A percentile compares a stretch with the other conserved stretches of the same genome.
Conservation (phyloP, 2,113 vertebrate species). For the Melanotaenia duboulayi region DNA sequence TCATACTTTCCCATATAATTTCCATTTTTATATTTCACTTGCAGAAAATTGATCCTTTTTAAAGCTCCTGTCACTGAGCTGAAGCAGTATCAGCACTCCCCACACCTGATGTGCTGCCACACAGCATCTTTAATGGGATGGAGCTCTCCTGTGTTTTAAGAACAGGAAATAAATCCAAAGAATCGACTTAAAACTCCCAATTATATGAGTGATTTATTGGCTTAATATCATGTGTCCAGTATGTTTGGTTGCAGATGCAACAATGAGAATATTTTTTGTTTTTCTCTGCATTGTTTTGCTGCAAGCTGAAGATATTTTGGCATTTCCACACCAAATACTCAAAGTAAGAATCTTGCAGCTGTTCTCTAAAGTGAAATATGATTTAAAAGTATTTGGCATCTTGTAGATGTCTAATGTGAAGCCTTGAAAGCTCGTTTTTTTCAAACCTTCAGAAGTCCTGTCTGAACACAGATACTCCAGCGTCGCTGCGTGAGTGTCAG, state of each 20-base stretch:
- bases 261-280: neutral
- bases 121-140: neutral
- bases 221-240: too few species aligned
- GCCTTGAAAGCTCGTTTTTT: neutral
- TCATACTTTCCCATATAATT: slow-evolving; percentile 8
- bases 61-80: neutral
- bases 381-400: neutral
- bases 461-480: neutral
- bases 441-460: neutral
- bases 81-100: neutral
- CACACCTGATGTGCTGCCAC: neutral
- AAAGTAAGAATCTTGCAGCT: neutral
- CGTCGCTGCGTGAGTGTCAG: slow-evolving; percentile 8
- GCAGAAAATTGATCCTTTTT: neutral
- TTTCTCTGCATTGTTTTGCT: neutral
- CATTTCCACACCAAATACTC: neutral
- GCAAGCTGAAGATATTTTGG: neutral
- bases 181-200: too few species aligned
- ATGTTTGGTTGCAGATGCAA: neutral
- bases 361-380: neutral
- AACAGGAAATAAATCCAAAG: neutral
- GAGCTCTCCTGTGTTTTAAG: neutral
- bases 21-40: neutral
- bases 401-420: neutral
- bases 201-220: too few species aligned